Percentiles rank a stretch among this genome's conserved stretches.
phyloP scores from a whole-genome alignment of 2,113 vertebrate genomes.

The Muntiacus reevesi region DNA sequence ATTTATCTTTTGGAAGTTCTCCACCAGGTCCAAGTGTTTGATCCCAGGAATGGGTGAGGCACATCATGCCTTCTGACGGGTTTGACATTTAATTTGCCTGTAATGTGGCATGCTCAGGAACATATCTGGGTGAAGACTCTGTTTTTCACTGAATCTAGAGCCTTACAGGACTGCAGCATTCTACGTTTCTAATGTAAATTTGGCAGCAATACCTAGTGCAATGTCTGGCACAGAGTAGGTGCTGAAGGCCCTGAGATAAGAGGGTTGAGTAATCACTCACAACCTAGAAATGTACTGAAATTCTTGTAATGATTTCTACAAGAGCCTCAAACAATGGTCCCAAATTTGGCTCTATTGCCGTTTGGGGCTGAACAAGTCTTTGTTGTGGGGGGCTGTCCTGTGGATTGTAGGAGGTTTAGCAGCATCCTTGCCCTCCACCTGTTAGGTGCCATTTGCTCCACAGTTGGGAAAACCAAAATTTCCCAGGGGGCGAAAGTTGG shows the following conservation, averaged over 20 bases:
- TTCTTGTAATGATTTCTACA: neutral
- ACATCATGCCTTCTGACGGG: neutral
- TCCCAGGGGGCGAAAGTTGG: neutral
- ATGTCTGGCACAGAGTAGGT: neutral
- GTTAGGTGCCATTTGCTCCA: neutral
- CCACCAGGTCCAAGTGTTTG: conserved; percentile 26
- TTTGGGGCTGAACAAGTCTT: neutral
- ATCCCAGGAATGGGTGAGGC: neutral
- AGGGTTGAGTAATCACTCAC: neutral
- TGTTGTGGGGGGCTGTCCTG: neutral
- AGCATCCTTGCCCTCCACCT: neutral
- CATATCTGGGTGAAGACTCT: neutral
- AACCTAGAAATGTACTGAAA: neutral
- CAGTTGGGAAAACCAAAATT: neutral
- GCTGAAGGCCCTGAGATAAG: neutral
- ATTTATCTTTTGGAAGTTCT: conserved; percentile 65
- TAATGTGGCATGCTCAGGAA: neutral
- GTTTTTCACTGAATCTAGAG: neutral
- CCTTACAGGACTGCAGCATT: neutral
- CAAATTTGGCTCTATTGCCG: neutral
- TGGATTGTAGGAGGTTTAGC: neutral
- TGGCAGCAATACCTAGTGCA: neutral
- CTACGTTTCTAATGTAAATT: neutral
- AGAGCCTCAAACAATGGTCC: neutral
- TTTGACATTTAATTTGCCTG: neutral